Evolutionary conservation across 1,140 invertebrate genomes (phyloP).

Genomic region (Tribolium madens): DNA sequence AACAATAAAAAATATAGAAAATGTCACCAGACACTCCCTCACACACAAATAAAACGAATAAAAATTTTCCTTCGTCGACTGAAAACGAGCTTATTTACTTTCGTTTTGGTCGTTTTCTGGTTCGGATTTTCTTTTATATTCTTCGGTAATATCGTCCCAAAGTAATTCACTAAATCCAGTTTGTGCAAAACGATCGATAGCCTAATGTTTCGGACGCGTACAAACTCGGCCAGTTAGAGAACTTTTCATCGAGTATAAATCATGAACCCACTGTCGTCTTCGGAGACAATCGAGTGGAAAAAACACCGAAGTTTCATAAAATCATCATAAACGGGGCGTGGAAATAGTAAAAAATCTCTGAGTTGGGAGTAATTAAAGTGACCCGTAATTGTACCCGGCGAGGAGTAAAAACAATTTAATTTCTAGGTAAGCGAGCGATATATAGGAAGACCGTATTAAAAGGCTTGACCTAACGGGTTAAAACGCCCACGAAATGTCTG

Average conservation of each 20-base stretch:
- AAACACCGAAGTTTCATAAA: not conserved
- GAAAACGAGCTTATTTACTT: conserved; percentile 32
- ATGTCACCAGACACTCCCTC: not conserved
- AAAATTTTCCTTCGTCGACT: not conserved
- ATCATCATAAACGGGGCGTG: not conserved
- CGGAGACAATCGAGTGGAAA: not conserved
- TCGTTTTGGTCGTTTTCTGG: not conserved
- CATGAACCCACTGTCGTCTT: not conserved
- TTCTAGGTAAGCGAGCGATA: conserved; percentile 7
- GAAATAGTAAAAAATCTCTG: not conserved
- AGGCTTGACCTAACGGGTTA: conserved; percentile 25
- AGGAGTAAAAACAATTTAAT: conserved; percentile 36
- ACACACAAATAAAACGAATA: not conserved
- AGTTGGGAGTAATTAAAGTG: not conserved
- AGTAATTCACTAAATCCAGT: conserved; percentile 36
- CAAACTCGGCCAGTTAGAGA: conserved; percentile 24
- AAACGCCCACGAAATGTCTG: conserved; percentile 10
- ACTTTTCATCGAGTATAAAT: conserved; percentile 9
- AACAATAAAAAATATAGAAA: not conserved
- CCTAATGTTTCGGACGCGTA: conserved; percentile 4
- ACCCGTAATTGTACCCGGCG: not conserved
- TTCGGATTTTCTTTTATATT: conserved; percentile 28
- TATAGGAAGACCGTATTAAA: conserved; percentile 29
- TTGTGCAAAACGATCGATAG: conserved; percentile 23
- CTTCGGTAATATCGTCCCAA: conserved; percentile 6